These are phyloP conservation scores for Branchipolynoe longqiensis DNA, from an alignment of 2,888 invertebrate species.

Conservation along the genomic window DNA sequence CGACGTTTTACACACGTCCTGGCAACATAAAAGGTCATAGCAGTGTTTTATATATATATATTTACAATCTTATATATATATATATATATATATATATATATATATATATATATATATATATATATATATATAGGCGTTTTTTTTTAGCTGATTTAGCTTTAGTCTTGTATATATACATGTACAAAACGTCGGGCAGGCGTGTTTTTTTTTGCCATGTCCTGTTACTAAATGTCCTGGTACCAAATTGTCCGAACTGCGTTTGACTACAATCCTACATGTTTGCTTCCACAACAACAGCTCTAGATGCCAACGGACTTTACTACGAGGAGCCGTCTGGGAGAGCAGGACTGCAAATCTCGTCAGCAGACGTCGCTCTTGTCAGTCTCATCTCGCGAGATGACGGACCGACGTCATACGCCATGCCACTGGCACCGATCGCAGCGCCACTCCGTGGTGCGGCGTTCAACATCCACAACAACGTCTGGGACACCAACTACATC, in stretches of 20 bases:
- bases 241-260: too few relatives aligned
- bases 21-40: too few relatives aligned
- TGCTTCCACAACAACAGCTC: conserved; percentile 69
- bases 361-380: conserved; percentile 73
- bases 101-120: not conserved
- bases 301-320: conserved; percentile 71
- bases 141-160: not conserved
- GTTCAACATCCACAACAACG: conserved; percentile 78
- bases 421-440: conserved; percentile 73
- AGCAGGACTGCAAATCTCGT: conserved; percentile 56
- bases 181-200: not conserved
- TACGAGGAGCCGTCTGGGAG: conserved; percentile 63
- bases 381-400: conserved; percentile 68
- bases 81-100: too few relatives aligned
- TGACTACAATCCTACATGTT: too few relatives aligned
- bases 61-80: too few relatives aligned
- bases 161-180: not conserved
- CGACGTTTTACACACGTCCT: too few relatives aligned
- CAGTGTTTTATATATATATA: too few relatives aligned
- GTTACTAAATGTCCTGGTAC: too few relatives aligned
- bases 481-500: conserved; percentile 80
- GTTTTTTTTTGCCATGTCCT: not conserved
- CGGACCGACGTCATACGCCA: conserved; percentile 74
- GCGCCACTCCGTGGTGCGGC: conserved; percentile 72
- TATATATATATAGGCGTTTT: not conserved